Conservation (phyloP, 2,797 vertebrate species). For the Antennarius maculatus region DNA sequence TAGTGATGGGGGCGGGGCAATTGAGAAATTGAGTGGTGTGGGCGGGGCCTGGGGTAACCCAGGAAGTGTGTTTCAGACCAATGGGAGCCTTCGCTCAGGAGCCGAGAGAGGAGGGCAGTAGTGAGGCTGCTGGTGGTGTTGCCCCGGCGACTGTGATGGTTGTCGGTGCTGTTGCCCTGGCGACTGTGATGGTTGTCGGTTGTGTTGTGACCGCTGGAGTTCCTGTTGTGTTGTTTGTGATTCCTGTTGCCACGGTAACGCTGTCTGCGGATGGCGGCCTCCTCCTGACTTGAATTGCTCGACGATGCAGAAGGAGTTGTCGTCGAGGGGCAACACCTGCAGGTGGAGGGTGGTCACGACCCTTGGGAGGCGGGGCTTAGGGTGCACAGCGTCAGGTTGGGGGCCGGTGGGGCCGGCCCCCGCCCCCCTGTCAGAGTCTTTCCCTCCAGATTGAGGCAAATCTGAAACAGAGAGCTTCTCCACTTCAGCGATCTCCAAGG, state of each 20-base stretch:
- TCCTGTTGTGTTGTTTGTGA: constrained; percentile 1
- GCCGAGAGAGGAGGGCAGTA: background rate
- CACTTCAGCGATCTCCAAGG: background rate
- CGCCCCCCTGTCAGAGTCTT: background rate
- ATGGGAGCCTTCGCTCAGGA: constrained; percentile 26
- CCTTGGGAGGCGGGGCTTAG: constrained; percentile 10
- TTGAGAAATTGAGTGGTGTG: background rate
- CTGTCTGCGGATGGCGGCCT: background rate
- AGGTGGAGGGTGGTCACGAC: constrained; percentile 56
- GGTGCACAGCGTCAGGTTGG: constrained; percentile 4
- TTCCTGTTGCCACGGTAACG: constrained; percentile 5
- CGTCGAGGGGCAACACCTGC: constrained; percentile 23
- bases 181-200: background rate
- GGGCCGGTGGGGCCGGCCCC: background rate
- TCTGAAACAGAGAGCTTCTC: background rate
- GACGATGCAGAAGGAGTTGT: background rate
- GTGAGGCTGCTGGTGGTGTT: constrained; percentile 6
- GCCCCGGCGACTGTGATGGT: background rate
- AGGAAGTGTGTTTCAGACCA: constrained; percentile 4
- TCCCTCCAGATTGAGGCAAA: background rate
- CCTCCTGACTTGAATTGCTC: background rate
- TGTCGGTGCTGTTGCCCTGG: background rate
- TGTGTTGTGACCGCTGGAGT: background rate
- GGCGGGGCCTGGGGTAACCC: background rate
- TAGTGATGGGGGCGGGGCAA: background rate